phyloP scores from a whole-genome alignment of 2,113 vertebrate genomes.

The Eublepharis macularius region DNA sequence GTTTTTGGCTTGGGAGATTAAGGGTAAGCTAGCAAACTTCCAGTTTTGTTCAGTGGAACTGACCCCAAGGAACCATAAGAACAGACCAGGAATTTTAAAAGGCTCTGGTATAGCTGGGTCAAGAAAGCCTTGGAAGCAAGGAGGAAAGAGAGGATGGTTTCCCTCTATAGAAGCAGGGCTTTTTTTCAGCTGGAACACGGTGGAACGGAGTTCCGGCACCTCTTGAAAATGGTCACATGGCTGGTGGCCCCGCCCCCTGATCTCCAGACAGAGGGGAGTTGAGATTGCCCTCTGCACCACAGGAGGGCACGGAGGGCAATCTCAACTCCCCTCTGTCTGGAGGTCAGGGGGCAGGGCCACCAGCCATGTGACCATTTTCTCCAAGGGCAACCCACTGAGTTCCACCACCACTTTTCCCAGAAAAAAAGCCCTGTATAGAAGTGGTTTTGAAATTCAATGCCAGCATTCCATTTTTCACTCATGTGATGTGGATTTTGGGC shows the following conservation, averaged over 20 bases:
- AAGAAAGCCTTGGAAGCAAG: neutral
- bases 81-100: neutral
- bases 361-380: too few species aligned
- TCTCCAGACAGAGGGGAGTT: too few species aligned
- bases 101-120: neutral
- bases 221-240: too few species aligned
- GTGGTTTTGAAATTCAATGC: fast-evolving
- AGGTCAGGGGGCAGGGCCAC: too few species aligned
- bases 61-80: neutral
- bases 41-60: neutral
- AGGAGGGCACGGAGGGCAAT: too few species aligned
- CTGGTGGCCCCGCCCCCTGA: too few species aligned
- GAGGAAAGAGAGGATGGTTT: neutral
- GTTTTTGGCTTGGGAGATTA: neutral
- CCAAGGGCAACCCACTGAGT: too few species aligned
- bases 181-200: too few species aligned
- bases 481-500: neutral
- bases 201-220: too few species aligned
- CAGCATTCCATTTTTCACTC: neutral
- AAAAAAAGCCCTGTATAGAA: neutral
- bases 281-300: too few species aligned
- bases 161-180: neutral
- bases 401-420: too few species aligned
- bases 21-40: neutral
- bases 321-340: too few species aligned